Conservation (phyloP, 2,113 vertebrate species). For the Saccopteryx bilineata region DNA sequence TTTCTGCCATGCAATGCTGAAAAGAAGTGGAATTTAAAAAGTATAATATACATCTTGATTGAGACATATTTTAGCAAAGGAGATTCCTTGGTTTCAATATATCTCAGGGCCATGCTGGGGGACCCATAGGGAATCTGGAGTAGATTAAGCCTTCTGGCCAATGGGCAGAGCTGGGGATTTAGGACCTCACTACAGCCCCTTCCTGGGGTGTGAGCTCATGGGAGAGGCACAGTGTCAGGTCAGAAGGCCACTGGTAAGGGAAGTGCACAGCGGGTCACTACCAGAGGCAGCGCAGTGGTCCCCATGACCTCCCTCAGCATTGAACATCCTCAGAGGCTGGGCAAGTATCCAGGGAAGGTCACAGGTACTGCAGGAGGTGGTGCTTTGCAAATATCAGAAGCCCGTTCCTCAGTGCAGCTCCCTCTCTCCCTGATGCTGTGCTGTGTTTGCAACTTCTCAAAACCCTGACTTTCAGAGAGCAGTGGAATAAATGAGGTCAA, state of each 20-base stretch:
- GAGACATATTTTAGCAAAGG: background rate
- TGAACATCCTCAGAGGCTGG: background rate
- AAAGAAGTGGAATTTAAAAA: slow-evolving; percentile 27
- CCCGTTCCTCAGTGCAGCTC: background rate
- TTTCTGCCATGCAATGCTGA: background rate
- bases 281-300: background rate
- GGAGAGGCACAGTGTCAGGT: background rate
- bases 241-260: background rate
- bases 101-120: background rate
- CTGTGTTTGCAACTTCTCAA: slow-evolving; percentile 5
- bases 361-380: background rate
- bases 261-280: no score
- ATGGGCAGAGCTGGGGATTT: background rate
- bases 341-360: background rate
- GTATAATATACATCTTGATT: background rate
- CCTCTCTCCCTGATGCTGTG: background rate
- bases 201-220: background rate
- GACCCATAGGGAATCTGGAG: background rate
- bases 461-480: background rate
- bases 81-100: background rate
- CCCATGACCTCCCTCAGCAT: background rate
- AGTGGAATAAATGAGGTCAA: background rate
- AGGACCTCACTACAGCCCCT: background rate
- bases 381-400: background rate
- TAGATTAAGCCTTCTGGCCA: background rate